Base-by-base conservation (phyloP, 2,888 invertebrate genomes). In the Sthenelais limicola region DNA sequence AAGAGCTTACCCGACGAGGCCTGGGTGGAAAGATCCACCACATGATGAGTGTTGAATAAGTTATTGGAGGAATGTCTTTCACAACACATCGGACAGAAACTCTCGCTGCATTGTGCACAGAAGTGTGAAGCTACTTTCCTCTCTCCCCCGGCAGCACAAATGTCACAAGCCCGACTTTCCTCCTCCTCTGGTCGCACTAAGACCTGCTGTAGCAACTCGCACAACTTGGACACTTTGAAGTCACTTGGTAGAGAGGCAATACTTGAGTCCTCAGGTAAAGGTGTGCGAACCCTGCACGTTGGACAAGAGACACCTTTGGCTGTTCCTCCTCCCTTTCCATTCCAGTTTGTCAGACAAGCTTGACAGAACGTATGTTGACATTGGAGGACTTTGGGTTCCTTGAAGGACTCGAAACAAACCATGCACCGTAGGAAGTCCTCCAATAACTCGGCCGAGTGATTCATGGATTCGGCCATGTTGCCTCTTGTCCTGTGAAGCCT, bases 331-430 rank as follows among this genome's bases (percentile, higher is more conserved):
- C 70, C 70, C 26, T 70, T 70, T 18, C 70, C 54, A 24, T 70
- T 70, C 70, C 70, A 70, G 52, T 54, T 52, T 15, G 26, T 33
- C 1, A 70, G 30, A 24, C 70, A 70, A 9, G 3, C 26, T 15
- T 28, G 51, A 33, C 70, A 70, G 51, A 70, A 70, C 1, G 70
- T 70, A 38, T 70, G 70, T 21, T 70, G 70, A n/a, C 70, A 70
- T 30, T 70, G 70, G 3, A 70, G 28, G 4, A 70, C 70, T 38
- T 70, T 70, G 24, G 70, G 70, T 4, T 49, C 49, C 26, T 30
- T 33, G 70, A 70, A 70, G 1, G 70, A 54, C 3, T 70, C 70
- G 38, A 70, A 70, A 70, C 70, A 70, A 24, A 70, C 70, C 70
- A 70, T 70, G 28, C 70, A 70, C 18, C 70, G 35, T 1, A 70